Base-by-base conservation (phyloP, 2,888 invertebrate species). In the Myopa testacea region DNA sequence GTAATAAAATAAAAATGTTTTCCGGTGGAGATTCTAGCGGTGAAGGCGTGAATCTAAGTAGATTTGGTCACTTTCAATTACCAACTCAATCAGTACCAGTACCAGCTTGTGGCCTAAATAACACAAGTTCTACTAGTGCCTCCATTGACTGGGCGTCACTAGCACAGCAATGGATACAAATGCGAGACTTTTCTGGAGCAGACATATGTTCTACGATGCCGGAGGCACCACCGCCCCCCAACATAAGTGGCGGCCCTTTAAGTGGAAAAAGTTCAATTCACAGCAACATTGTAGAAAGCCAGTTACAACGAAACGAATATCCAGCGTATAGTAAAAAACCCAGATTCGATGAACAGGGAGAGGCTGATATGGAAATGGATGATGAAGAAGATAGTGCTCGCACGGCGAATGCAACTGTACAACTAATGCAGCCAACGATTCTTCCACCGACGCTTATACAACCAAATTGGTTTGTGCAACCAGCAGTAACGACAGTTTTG, bases 111-210 rank as follows among this genome's bases (percentile, higher is more conserved):
- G 80, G 82, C 77, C 52, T 81, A 6, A 68, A 58, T 16, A 55
- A 60, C 26, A 34, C 62, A 14, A 65, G 63, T 40, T 80, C 79
- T 38, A 81, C 81, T 7, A 81, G 81, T 85, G 96, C 95, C 87
- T 93, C 95, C 90, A 98, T 98, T 79, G 98, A 98, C 89, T 98
- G 98, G 98, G 98, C 98, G 14, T 94, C 96, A 50, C 91, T 98
- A 85, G 98, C 98, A 40, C 97, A 98, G 87, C 98, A 98, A 92
- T 98, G 98, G 98, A 98, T 98, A 83, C 95, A 95, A 88, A 97
- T 97, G 96, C 96, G 97, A 38, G 87, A 88, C 76, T 82, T 73
- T 60, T 80, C 82, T 5, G 91, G 91, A 58, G 91, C 92, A 58
- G 67, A 70, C 38, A 68, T 72, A 26, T 55, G 8, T 69, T 40